A percentile compares a stretch with the other conserved stretches of the same genome.
Conservation (phyloP, 2,797 vertebrate genomes). For the Hydrolagus colliei region DNA sequence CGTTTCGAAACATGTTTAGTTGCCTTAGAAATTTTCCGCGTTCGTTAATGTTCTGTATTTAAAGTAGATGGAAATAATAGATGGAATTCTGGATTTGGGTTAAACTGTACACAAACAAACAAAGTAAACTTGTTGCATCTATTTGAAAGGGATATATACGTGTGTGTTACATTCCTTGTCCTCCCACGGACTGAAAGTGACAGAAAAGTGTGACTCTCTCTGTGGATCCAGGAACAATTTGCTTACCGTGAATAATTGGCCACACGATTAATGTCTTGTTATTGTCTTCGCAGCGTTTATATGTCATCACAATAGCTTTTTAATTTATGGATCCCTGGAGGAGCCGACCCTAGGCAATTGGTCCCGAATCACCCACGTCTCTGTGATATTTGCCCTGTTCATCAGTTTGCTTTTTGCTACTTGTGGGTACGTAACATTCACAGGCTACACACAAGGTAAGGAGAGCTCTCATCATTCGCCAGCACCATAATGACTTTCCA, state of each 20-base stretch:
- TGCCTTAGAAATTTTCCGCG: neutral
- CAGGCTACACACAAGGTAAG: constrained; percentile 86
- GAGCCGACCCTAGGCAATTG: constrained; percentile 73
- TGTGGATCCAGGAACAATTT: neutral
- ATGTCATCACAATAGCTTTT: constrained; percentile 93
- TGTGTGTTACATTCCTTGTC: no score
- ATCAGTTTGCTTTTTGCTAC: constrained; percentile 73
- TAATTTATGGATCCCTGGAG: constrained; percentile 82
- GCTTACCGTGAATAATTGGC: neutral
- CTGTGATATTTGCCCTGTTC: constrained; percentile 66
- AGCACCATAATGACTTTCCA: no score
- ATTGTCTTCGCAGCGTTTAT: constrained; percentile 72
- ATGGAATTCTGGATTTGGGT: neutral
- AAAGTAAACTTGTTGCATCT: neutral
- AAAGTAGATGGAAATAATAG: neutral
- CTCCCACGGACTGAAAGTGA: no score
- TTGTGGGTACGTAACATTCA: constrained; percentile 82
- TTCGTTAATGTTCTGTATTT: neutral
- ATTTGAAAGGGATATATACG: neutral
- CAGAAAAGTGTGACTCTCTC: no score
- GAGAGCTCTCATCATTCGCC: neutral
- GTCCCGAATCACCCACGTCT: constrained; percentile 75
- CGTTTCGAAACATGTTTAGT: neutral
- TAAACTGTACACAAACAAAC: neutral
- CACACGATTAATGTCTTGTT: neutral